Evolutionary conservation across 2,797 vertebrate genomes (phyloP).

Genomic region (Arnoldichthys spilopterus): DNA sequence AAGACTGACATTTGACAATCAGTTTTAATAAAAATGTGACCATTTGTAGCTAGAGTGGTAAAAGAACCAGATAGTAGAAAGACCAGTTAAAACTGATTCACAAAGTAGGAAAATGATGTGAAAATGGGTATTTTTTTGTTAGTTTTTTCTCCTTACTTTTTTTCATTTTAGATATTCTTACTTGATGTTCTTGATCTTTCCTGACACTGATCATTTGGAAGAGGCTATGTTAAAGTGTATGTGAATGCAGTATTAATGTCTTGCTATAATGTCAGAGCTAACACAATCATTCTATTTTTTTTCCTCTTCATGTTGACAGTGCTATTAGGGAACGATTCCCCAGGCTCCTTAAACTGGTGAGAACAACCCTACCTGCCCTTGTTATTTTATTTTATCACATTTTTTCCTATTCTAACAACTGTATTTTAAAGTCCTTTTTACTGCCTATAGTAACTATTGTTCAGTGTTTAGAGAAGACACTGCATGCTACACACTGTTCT

Average conservation of each 20-base stretch:
- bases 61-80: too few species aligned
- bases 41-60: too few species aligned
- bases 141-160: neutral
- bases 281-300: constrained; percentile 48
- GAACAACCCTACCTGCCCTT: neutral
- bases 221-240: constrained; percentile 50
- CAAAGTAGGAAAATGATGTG: neutral
- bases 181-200: constrained; percentile 8
- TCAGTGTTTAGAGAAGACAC: neutral
- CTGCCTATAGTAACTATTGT: neutral
- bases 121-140: constrained; percentile 23
- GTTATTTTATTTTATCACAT: neutral
- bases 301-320: constrained; percentile 66
- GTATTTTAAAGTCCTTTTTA: neutral
- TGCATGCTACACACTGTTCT: neutral
- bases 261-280: constrained; percentile 17
- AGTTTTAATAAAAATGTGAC: too few species aligned
- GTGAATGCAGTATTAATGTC: neutral
- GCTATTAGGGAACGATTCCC: constrained; percentile 78
- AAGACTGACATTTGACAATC: neutral
- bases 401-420: neutral
- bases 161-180: neutral
- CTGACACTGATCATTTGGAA: constrained; percentile 37
- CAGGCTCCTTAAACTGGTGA: constrained; percentile 64
- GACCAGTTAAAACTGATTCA: too few species aligned